Base-by-base conservation (phyloP, 2,888 invertebrate species). In the Trypoxylon attenuatum region DNA sequence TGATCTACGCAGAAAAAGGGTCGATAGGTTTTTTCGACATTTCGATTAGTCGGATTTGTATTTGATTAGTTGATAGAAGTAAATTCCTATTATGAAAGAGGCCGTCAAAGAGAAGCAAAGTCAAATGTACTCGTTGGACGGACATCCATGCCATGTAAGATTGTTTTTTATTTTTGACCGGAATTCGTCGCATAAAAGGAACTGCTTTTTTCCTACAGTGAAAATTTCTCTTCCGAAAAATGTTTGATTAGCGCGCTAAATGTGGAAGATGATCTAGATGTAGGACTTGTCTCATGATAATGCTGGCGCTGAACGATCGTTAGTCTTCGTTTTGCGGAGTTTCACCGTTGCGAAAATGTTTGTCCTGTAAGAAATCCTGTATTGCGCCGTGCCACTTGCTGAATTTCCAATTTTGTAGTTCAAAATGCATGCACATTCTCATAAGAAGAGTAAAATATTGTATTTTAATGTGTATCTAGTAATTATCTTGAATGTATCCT, bases 281-380 rank as follows among this genome's bases (percentile, higher is more conserved):
- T 71, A 69, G 42, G 67, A 58, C 46, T 71, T 73, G 52, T 77
- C 78, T 84, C 82, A 87, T 83, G 84, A 86, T 65, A 87, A 77
- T 27, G 94, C 91, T 76, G 95, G 94, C 79, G 94, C 93, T 76
- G 94, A 94, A 81, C 95, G 92, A 88, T 95, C 95, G 88, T 94
- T 94, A 84, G 95, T 94, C 89, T 94, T 92, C 82, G 94, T 93
- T 90, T 94, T 95, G 87, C 95, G 91, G 87, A 95, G 91, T 89
- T 95, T 95, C 87, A 96, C 94, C 68, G 95, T 95, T 65, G 95
- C 95, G 87, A 95, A 96, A 87, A 94, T 93, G 87, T 94, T 95
- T 83, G 92, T 92, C 90, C 95, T 95, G 92, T 81, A 85, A 85
- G 76, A 80, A 81, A 69, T 70, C 64, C n/a, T n/a, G n/a, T n/a